Conservation (phyloP, 2,113 vertebrate genomes). For the Ameiurus melas region DNA sequence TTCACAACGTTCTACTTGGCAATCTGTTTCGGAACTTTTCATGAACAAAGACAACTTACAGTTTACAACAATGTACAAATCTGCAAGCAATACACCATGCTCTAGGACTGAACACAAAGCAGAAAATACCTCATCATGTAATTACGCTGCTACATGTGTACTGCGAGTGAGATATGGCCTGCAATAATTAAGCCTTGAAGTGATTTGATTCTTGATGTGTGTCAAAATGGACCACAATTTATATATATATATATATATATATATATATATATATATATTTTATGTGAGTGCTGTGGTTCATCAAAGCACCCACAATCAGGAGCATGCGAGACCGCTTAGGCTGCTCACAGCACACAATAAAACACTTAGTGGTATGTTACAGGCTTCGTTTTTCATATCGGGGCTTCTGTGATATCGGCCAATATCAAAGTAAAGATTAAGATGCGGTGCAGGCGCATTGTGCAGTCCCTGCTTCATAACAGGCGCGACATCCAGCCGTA, state of each 20-base stretch:
- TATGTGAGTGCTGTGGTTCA: not conserved
- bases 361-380: conserved; percentile 5
- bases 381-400: not conserved
- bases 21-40: not conserved
- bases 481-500: conserved; percentile 19
- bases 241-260: no score
- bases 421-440: conserved; percentile 23
- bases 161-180: not conserved
- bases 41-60: not conserved
- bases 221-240: not conserved
- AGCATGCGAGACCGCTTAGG: not conserved
- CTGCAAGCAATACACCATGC: not conserved
- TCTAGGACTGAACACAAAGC: not conserved
- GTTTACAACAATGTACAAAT: no score
- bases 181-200: conserved; percentile 7
- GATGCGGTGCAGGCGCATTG: not conserved
- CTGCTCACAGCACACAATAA: not conserved
- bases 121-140: not conserved
- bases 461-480: not conserved
- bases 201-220: not conserved
- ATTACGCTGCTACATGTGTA: not conserved
- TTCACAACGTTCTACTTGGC: not conserved
- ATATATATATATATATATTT: no score
- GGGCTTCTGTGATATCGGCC: conserved; percentile 17
- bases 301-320: conserved; percentile 6